Evolutionary conservation across 1,140 invertebrate species (phyloP).

Genomic region (Wiebesia pumilae): DNA sequence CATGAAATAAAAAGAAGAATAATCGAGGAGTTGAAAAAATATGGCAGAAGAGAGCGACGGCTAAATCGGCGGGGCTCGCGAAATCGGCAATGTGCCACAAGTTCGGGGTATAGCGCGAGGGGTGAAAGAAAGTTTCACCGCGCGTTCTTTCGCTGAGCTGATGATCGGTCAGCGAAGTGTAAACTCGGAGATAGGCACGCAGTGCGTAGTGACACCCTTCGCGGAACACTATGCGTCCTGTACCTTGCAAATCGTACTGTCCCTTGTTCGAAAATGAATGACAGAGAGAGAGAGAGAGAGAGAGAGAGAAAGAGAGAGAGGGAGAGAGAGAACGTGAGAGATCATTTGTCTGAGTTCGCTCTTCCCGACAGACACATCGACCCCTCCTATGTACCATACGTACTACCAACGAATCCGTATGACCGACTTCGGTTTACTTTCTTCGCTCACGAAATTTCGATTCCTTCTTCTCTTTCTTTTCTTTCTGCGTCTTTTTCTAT

Average conservation of each 20-base stretch:
- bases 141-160: neutral
- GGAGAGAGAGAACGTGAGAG: neutral
- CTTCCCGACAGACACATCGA: constrained; percentile 21
- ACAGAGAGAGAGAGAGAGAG: constrained; percentile 12
- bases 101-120: neutral
- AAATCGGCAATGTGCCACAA: neutral
- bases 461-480: neutral
- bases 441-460: neutral
- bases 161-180: constrained; percentile 14
- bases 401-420: neutral
- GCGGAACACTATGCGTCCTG: neutral
- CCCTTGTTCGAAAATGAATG: neutral
- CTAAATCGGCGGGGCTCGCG: neutral
- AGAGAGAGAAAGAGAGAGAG: constrained; percentile 1
- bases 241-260: neutral
- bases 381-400: neutral
- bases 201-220: neutral
- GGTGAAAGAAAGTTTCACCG: neutral
- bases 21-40: too few relatives aligned
- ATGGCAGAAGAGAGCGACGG: neutral
- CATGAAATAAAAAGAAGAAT: neutral
- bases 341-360: constrained; percentile 11
- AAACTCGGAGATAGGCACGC: constrained; percentile 2
- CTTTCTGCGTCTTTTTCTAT: neutral
- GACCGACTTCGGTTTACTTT: constrained; percentile 6